These are phyloP conservation scores for Rhinopithecus roxellana DNA, from an alignment of 2,113 vertebrate genomes.

Conservation along the genomic window DNA sequence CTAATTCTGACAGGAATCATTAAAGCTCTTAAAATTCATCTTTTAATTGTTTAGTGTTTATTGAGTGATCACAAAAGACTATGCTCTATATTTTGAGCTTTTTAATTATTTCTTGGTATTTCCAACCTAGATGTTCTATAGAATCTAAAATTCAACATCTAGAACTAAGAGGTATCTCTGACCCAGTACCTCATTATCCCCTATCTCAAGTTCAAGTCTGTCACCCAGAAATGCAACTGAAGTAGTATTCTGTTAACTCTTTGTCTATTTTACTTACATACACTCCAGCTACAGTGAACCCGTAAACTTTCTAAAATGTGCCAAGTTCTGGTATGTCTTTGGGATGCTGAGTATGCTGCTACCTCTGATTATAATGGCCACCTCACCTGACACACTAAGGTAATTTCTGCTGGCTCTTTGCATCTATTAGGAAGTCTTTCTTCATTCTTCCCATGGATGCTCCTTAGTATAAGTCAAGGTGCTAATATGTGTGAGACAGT, in stretches of 20 bases:
- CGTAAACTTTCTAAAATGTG: not conserved
- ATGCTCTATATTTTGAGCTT: not conserved
- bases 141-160: not conserved
- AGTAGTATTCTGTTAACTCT: not conserved
- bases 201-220: not conserved
- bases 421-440: not conserved
- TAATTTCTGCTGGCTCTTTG: not conserved
- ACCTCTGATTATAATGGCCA: not conserved
- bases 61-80: not conserved
- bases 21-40: not conserved
- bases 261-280: not conserved
- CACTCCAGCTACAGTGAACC: not conserved
- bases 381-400: not conserved
- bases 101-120: not conserved
- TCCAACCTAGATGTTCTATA: not conserved
- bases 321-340: not conserved
- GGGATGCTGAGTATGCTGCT: not conserved
- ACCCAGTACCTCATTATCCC: not conserved
- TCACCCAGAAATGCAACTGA: not conserved
- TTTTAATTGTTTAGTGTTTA: not conserved
- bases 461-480: not conserved
- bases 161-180: not conserved
- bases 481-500: not conserved
- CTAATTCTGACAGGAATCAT: not conserved
- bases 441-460: not conserved